Evolutionary conservation across 1,140 invertebrate species (phyloP).

Genomic region (Pseudomyrmex gracilis): DNA sequence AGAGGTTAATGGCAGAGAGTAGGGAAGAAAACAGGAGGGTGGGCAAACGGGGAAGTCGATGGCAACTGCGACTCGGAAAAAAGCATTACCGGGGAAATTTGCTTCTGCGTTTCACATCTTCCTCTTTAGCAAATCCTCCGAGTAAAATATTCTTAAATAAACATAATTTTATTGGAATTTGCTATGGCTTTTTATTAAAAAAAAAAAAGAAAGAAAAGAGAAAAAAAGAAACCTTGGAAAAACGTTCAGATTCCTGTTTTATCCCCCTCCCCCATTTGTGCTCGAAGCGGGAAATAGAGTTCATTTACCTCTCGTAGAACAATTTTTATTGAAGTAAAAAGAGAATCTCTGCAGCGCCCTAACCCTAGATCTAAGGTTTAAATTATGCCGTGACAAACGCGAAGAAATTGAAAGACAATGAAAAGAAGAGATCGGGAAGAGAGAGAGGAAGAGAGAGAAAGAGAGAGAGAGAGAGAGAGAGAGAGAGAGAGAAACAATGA

Average conservation of each 20-base stretch:
- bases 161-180: neutral
- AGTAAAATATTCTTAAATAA: neutral
- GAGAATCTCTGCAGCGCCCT: neutral
- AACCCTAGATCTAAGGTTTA: neutral
- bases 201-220: too few species aligned
- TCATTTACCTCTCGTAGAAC: neutral
- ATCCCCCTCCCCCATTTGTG: neutral
- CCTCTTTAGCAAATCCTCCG: slow-evolving; percentile 10
- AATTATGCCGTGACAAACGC: slow-evolving; percentile 20
- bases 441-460: neutral
- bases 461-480: neutral
- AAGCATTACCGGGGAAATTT: slow-evolving; percentile 46
- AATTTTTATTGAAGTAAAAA: slow-evolving; percentile 5
- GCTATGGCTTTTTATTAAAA: neutral
- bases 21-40: slow-evolving; percentile 6
- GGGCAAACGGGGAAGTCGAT: neutral
- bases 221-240: too few species aligned
- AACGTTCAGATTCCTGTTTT: neutral
- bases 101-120: neutral
- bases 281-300: neutral
- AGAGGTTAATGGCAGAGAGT: slow-evolving; percentile 11
- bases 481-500: neutral
- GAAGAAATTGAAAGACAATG: slow-evolving; percentile 21
- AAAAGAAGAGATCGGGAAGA: too few species aligned
- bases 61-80: slow-evolving; percentile 34